phyloP scores from a whole-genome alignment of 2,888 invertebrate genomes.

The Epirrhoe alternata region DNA sequence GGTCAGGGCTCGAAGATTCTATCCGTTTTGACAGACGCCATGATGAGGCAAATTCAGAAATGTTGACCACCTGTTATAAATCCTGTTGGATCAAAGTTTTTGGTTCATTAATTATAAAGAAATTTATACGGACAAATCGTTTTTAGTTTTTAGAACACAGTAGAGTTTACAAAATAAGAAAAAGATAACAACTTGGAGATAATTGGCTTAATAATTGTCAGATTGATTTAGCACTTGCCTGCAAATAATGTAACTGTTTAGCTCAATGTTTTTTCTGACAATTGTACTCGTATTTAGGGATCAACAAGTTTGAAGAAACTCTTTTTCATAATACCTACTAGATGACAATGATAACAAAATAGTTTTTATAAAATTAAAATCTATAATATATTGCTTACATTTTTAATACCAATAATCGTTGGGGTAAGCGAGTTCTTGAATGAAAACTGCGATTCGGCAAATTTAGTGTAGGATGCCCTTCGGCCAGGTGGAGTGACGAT shows the following conservation, averaged over 20 bases:
- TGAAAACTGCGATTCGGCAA: too few relatives aligned
- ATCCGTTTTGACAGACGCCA: conserved; percentile 51
- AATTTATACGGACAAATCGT: conserved; percentile 80
- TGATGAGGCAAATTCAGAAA: conserved; percentile 56
- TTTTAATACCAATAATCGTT: too few relatives aligned
- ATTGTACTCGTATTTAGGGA: not conserved
- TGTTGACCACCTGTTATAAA: conserved; percentile 81
- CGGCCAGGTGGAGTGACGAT: too few relatives aligned
- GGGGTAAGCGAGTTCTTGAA: too few relatives aligned
- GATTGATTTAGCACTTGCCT: not conserved
- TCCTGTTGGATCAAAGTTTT: conserved; percentile 74
- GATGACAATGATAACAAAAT: not conserved
- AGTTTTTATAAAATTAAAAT: too few relatives aligned
- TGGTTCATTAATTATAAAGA: conserved; percentile 75
- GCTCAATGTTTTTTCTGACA: not conserved
- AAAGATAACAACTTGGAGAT: not conserved
- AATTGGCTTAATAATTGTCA: not conserved
- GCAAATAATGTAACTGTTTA: not conserved
- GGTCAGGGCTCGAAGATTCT: conserved; percentile 15
- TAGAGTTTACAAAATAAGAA: conserved; percentile 52
- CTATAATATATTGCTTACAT: too few relatives aligned
- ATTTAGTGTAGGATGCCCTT: too few relatives aligned
- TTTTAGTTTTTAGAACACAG: conserved; percentile 53
- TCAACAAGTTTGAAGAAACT: not conserved
- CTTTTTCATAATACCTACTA: not conserved